phyloP scores from a whole-genome alignment of 2,113 vertebrate species.

The Nothobranchius kuhntae region DNA sequence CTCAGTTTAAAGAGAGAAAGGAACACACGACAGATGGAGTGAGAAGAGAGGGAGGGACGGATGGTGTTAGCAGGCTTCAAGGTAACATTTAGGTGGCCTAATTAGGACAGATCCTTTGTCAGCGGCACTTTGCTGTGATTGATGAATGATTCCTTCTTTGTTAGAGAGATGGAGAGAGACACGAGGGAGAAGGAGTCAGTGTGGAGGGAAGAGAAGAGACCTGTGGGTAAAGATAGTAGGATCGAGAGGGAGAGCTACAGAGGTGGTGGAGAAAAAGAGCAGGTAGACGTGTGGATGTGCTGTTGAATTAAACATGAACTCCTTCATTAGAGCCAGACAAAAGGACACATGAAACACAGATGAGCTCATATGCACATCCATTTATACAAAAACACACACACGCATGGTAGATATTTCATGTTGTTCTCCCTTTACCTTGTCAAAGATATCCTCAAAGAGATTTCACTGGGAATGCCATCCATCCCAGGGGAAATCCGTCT shows the following conservation, averaged over 20 bases:
- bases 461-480: conserved; percentile 50
- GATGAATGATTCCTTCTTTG: conserved; percentile 86
- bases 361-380: conserved; percentile 21
- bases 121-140: conserved; percentile 80
- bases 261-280: conserved; percentile 39
- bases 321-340: conserved; percentile 80
- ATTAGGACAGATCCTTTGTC: conserved; percentile 84
- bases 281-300: conserved; percentile 68
- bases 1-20: conserved; percentile 26
- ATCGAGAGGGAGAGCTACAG: conserved; percentile 40
- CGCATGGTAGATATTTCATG: conserved; percentile 44
- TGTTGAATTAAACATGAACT: conserved; percentile 86
- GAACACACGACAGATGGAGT: conserved; percentile 15
- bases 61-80: conserved; percentile 72
- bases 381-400: conserved; percentile 19
- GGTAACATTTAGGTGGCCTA: conserved; percentile 77
- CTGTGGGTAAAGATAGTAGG: conserved; percentile 63
- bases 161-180: conserved; percentile 66
- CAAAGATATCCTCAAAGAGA: conserved; percentile 68
- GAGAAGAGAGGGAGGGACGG: conserved; percentile 38
- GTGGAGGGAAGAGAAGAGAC: conserved; percentile 59
- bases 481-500: conserved; percentile 51
- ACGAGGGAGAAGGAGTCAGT: conserved; percentile 62
- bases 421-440: conserved; percentile 56
- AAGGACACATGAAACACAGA: conserved; percentile 73